phyloP scores from a whole-genome alignment of 2,797 vertebrate species.

The Mormyrus proboscirostris region DNA sequence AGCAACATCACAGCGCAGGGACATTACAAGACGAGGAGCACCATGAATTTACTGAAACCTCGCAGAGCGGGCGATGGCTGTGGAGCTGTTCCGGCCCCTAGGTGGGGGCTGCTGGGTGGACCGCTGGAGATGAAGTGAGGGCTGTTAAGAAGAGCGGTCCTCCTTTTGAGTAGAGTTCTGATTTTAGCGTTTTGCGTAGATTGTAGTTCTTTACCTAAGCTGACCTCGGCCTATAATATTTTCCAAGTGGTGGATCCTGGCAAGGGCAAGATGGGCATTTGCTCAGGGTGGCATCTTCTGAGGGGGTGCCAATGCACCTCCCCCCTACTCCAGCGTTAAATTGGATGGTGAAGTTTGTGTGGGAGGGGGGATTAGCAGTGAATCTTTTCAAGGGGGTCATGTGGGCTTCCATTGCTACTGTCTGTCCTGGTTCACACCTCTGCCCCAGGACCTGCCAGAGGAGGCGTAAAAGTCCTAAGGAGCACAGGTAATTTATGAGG shows the following conservation, averaged over 20 bases:
- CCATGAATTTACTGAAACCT: not conserved
- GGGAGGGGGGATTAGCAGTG: not conserved
- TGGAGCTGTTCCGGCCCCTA: not conserved
- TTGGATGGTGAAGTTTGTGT: not conserved
- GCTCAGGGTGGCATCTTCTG: not conserved
- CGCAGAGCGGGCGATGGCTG: not conserved
- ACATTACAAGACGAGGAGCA: not conserved
- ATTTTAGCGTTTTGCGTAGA: not conserved
- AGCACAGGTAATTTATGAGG: not conserved
- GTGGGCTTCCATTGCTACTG: not conserved
- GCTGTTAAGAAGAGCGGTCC: not conserved
- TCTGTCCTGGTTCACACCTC: not conserved
- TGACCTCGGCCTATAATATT: not conserved
- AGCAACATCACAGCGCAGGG: not conserved
- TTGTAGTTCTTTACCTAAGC: not conserved
- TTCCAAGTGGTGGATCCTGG: not conserved
- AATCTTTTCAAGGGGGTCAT: not conserved
- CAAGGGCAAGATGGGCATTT: not conserved
- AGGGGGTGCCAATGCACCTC: not conserved
- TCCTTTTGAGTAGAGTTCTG: not conserved
- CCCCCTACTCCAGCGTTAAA: not conserved
- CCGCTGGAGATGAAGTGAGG: not conserved
- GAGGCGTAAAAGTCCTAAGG: not conserved
- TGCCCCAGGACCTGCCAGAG: not conserved
- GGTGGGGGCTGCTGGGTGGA: not conserved